Conservation (phyloP, 2,113 vertebrate species). For the Gavia stellata region DNA sequence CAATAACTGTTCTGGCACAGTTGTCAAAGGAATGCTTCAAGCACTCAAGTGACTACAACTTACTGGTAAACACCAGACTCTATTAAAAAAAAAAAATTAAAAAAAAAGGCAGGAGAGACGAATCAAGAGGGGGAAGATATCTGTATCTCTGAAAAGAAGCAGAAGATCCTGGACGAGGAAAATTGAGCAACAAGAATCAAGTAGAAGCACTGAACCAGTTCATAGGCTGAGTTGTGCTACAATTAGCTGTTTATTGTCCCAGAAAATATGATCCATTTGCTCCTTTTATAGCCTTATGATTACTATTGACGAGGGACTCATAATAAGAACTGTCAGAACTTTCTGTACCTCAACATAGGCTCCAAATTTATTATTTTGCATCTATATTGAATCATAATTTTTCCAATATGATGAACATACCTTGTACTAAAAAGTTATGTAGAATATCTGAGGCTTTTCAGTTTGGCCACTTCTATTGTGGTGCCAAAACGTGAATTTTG, state of each 20-base stretch:
- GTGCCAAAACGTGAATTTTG: background rate
- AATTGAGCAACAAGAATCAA: background rate
- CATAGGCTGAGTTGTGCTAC: background rate
- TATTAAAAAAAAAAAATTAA: no score
- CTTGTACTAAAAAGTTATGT: background rate
- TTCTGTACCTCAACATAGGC: background rate
- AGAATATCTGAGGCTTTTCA: background rate
- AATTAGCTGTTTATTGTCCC: background rate
- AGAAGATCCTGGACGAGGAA: background rate
- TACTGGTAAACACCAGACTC: background rate
- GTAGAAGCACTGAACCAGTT: background rate
- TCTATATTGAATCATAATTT: background rate
- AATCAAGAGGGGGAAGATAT: background rate
- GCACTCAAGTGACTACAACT: background rate
- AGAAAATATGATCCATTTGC: background rate
- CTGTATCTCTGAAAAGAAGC: background rate
- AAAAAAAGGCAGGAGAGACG: background rate
- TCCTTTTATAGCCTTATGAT: background rate
- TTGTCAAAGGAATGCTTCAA: background rate
- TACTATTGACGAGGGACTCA: background rate
- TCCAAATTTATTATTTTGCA: background rate
- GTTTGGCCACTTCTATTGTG: background rate
- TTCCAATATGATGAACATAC: background rate
- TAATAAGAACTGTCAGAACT: background rate
- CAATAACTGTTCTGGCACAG: background rate